These are phyloP conservation scores for Glossosoma conforme DNA, from an alignment of 1,140 invertebrate species.

Conservation along the genomic window DNA sequence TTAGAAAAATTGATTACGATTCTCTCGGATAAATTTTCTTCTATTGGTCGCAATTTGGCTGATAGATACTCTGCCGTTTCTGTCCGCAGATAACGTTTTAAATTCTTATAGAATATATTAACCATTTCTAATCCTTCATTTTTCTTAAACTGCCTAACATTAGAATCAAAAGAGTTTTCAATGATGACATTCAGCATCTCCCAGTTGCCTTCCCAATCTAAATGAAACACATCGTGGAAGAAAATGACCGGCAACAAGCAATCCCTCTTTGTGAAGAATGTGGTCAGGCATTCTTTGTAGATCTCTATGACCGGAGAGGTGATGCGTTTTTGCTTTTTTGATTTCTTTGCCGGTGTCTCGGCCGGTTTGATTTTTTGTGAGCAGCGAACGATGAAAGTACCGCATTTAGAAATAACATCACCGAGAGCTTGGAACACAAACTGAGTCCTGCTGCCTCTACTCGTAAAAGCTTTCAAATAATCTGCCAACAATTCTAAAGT, in stretches of 20 bases:
- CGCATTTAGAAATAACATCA: conserved; percentile 60
- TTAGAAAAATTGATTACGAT: conserved; percentile 14
- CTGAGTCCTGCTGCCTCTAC: conserved; percentile 59
- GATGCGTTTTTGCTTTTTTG: conserved; percentile 38
- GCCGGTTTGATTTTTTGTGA: conserved; percentile 43
- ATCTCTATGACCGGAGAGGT: conserved; percentile 44
- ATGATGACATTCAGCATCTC: conserved; percentile 51
- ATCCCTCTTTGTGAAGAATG: conserved; percentile 58
- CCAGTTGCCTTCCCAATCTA: conserved; percentile 59
- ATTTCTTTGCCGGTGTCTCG: conserved; percentile 33
- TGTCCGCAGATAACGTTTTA: conserved; percentile 36
- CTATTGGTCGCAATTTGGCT: conserved; percentile 14
- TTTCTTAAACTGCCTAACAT: conserved; percentile 57
- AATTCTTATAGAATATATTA: conserved; percentile 55
- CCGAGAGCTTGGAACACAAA: conserved; percentile 63
- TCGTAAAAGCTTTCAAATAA: conserved; percentile 54
- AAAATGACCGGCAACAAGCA: conserved; percentile 58
- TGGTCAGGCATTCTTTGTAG: conserved; percentile 50
- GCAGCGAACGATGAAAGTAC: conserved; percentile 60
- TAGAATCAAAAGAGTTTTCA: conserved; percentile 55
- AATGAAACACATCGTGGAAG: conserved; percentile 59
- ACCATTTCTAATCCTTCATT: conserved; percentile 61
- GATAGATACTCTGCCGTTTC: conserved; percentile 16
- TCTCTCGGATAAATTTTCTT: conserved; percentile 14
- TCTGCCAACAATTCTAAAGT: conserved; percentile 53